These are phyloP conservation scores for Sericinus montela DNA, from an alignment of 2,888 invertebrate species.

Conservation along the genomic window DNA sequence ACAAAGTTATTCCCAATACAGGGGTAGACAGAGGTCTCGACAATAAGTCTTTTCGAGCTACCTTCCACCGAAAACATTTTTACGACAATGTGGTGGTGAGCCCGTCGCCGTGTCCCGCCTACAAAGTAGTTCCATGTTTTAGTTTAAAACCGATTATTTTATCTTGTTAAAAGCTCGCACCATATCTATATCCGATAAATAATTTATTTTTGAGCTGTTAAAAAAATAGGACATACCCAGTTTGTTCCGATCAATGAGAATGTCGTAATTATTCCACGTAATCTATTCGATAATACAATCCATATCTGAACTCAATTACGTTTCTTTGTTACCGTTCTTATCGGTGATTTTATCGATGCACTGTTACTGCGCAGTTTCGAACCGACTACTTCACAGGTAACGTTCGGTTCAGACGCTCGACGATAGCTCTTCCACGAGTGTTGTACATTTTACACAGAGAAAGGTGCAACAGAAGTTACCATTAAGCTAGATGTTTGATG, in stretches of 20 bases:
- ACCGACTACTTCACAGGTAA: slow-evolving; percentile 8
- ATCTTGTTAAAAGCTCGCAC: neutral
- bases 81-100: no score
- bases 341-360: slow-evolving; percentile 33
- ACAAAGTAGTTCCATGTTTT: no score
- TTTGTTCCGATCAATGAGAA: slow-evolving; percentile 17
- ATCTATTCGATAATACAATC: slow-evolving; percentile 31
- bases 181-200: neutral
- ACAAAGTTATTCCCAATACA: no score
- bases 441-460: no score
- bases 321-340: slow-evolving; percentile 35
- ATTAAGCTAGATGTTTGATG: no score
- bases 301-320: slow-evolving; percentile 40
- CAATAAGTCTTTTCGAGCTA: no score
- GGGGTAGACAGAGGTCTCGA: no score
- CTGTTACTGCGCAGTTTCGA: slow-evolving; percentile 45
- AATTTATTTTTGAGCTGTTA: neutral
- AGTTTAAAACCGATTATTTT: no score
- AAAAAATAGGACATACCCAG: slow-evolving; percentile 12
- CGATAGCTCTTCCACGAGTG: neutral
- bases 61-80: no score
- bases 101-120: no score
- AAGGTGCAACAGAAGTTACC: no score
- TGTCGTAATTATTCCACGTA: slow-evolving; percentile 31
- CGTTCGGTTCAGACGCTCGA: no score